Percentiles rank a stretch among this genome's conserved stretches.
These are phyloP conservation scores for Cyprinodon tularosa DNA, from an alignment of 2,113 vertebrate species.

Conservation along the genomic window DNA sequence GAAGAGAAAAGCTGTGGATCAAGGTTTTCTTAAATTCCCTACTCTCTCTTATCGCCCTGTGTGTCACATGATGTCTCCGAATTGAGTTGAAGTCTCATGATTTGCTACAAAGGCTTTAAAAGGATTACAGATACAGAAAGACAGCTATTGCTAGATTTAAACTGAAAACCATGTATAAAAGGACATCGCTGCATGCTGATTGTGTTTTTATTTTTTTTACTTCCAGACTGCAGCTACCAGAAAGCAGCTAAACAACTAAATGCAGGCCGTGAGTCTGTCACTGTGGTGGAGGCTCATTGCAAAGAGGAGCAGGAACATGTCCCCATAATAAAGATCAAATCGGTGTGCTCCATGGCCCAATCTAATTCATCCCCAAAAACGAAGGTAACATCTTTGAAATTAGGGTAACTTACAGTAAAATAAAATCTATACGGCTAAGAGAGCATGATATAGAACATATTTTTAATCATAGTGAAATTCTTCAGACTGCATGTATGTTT, in stretches of 20 bases:
- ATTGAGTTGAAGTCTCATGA: conserved; percentile 64
- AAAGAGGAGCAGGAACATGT: conserved; percentile 78
- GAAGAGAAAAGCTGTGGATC: conserved; percentile 77
- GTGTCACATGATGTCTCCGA: conserved; percentile 41
- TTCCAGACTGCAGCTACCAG: conserved; percentile 55
- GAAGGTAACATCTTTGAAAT: conserved; percentile 56
- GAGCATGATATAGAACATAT: no score
- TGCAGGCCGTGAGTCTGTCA: conserved; percentile 16
- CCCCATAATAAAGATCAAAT: conserved; percentile 80
- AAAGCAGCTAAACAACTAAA: conserved; percentile 37
- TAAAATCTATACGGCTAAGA: no score
- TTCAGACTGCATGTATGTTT: no score
- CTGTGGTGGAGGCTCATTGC: conserved; percentile 38
- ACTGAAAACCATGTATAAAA: background rate
- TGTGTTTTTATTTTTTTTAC: background rate
- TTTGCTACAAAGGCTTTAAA: conserved; percentile 40
- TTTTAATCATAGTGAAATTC: no score
- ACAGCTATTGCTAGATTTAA: no score
- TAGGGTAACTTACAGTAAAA: background rate
- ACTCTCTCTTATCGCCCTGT: conserved; percentile 22
- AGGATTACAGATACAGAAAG: conserved; percentile 33
- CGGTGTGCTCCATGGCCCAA: conserved; percentile 75
- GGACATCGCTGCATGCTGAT: background rate
- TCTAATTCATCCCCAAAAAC: conserved; percentile 18
- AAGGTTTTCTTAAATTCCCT: conserved; percentile 70